Conservation (phyloP, 2,888 invertebrate species). For the Biston betularia region DNA sequence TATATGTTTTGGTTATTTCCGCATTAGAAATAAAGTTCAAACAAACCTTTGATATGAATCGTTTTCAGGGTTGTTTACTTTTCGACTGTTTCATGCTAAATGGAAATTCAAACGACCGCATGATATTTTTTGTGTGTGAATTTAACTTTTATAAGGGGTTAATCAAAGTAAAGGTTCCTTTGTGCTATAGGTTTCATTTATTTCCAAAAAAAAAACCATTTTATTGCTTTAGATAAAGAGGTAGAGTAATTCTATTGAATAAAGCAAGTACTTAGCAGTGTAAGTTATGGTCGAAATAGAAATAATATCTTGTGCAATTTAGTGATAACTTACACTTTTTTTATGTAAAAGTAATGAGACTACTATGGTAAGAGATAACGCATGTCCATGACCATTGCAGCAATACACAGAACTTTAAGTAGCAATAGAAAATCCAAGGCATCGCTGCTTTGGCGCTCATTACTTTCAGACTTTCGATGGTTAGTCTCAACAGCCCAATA, state of each 20-base stretch:
- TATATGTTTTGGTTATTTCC: neutral
- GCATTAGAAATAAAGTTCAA: neutral
- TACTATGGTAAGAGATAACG: no score
- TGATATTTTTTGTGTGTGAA: neutral
- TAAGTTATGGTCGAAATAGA: no score
- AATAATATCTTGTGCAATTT: no score
- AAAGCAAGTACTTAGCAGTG: neutral
- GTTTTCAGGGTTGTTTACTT: constrained; percentile 8
- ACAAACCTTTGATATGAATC: constrained; percentile 4
- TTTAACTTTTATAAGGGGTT: neutral
- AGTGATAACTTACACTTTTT: no score
- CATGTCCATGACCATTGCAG: no score
- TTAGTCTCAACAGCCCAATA: no score
- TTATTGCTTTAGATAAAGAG: no score
- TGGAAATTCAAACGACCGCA: constrained; percentile 6
- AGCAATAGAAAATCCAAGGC: no score
- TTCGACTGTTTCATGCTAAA: neutral
- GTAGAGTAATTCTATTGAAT: neutral
- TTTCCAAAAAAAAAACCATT: neutral
- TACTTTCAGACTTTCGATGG: no score
- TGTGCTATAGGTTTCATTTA: neutral
- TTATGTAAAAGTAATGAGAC: no score
- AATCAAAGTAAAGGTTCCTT: neutral
- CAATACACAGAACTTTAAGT: no score
- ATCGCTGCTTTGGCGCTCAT: no score